Evolutionary conservation across 53 echinoderm and acorn worm species (phyloP).

Genomic region (Luidia sarsii): DNA sequence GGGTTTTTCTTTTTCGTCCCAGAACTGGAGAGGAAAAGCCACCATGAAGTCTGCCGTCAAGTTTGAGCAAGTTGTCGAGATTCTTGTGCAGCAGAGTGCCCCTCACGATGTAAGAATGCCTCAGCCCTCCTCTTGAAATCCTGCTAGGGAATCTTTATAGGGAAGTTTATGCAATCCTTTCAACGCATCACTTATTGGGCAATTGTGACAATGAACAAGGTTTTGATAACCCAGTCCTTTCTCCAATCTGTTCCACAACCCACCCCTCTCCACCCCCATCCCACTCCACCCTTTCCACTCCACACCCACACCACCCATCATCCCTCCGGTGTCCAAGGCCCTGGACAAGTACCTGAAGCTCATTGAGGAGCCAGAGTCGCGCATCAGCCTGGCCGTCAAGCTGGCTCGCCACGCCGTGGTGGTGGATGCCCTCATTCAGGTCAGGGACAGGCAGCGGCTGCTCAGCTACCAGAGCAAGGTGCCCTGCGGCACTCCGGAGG

Average conservation of each 20-base stretch:
- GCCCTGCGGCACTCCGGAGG: slow-evolving; percentile 43
- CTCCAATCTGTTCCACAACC: background rate
- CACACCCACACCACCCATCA: background rate
- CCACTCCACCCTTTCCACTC: too few relatives aligned
- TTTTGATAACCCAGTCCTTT: background rate
- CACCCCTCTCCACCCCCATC: too few relatives aligned
- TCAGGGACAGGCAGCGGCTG: slow-evolving; percentile 79
- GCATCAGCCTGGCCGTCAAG: slow-evolving; percentile 73
- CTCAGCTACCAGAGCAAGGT: slow-evolving; percentile 59
- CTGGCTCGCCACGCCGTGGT: slow-evolving; percentile 68
- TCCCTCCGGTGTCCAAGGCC: slow-evolving; percentile 30
- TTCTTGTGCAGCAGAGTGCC: slow-evolving; percentile 70
- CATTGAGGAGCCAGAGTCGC: slow-evolving; percentile 76
- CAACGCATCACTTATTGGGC: too few relatives aligned
- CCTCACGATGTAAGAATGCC: slow-evolving; percentile 77
- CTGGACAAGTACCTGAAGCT: slow-evolving; percentile 76
- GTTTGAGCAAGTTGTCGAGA: slow-evolving; percentile 86
- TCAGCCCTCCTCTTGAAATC: too few relatives aligned
- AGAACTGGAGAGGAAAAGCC: slow-evolving; percentile 89
- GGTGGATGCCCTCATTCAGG: slow-evolving; percentile 79
- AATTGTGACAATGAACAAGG: background rate
- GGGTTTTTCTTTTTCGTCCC: too few relatives aligned
- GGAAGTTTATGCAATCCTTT: too few relatives aligned
- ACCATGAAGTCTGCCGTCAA: slow-evolving; percentile 83
- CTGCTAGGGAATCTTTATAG: too few relatives aligned